Evolutionary conservation across 2,797 vertebrate genomes (phyloP), one percentile per base, ranked within the genome.

Genomic region (Aulostomus chinensis): DNA sequence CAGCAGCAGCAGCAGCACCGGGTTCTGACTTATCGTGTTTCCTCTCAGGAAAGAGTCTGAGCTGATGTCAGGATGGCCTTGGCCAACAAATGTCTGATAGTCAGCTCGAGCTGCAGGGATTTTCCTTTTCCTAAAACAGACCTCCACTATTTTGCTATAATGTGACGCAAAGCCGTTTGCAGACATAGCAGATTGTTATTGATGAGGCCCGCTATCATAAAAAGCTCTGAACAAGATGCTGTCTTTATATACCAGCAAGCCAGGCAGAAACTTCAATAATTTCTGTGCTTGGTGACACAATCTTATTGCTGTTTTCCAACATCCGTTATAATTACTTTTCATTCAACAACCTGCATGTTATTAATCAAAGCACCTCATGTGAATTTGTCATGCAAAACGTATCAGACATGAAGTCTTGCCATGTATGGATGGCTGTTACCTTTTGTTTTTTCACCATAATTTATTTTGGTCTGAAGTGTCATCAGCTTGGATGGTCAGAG

Each of bases 11-110:
- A 45, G 17, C 32, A 57, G 36, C 39, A 36, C 52, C 48, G 35
- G 36, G 41, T 48, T 78, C 61, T 64, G 38, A 65, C 64, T 80
- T 73, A 80, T 83, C 65, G 0, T 29, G 48, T 80, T 89, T 89
- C 84, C 80, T 84, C 66, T 72, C 58, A 81, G 85, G 86, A 81
- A 89, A 80, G 63, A 58, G 35, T 53, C 62, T 39, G 58, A 70
- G 74, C 62, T 79, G 59, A 68, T 70, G 69, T 82, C 65, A 80
- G 35, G 45, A 37, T 1, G 42, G 57, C 63, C 49, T 74, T 53
- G 73, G 60, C 70, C 76, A 81, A 54, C 82, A 63, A 77, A 83
- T 7, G 35, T 57, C 73, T 58, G 57, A 74, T 58, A 57, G 48
- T 42, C 41, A 6, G 51, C 35, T 42, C 30, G 47, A 54, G 47